Conservation (phyloP, 2,888 invertebrate species). For the Perdita meconis region DNA sequence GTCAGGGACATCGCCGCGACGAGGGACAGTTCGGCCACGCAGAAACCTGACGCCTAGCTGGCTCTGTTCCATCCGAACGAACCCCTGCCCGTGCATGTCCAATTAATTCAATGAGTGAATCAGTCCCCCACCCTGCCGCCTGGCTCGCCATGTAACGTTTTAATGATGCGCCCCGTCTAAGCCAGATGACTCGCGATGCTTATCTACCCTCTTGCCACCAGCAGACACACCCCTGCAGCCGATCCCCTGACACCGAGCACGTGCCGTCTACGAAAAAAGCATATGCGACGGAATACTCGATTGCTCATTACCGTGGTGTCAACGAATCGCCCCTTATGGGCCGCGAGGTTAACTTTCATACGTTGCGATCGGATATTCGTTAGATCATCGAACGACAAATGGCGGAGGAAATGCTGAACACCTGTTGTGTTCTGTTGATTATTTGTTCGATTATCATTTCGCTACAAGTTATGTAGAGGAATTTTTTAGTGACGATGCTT, state of each 20-base stretch:
- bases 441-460: no score
- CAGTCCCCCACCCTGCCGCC: conserved; percentile 70
- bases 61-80: conserved; percentile 57
- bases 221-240: conserved; percentile 77
- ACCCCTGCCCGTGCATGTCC: conserved; percentile 72
- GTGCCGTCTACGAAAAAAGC: conserved; percentile 71
- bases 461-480: no score
- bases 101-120: conserved; percentile 83
- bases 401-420: neutral
- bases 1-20: neutral
- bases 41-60: conserved; percentile 43
- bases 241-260: conserved; percentile 73
- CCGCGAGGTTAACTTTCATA: neutral
- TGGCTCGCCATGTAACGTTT: conserved; percentile 73
- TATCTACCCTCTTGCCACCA: conserved; percentile 83
- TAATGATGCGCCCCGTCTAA: conserved; percentile 77
- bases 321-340: conserved; percentile 37
- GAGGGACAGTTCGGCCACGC: conserved; percentile 9
- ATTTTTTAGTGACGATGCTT: no score
- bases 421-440: conserved; percentile 22
- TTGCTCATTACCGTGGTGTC: conserved; percentile 59
- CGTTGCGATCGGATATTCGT: neutral
- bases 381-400: neutral
- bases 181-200: conserved; percentile 83
- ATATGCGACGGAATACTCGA: conserved; percentile 72